Evolutionary conservation across 2,888 invertebrate genomes (phyloP), one percentile per base, ranked within the genome.

Genomic region (Blera fallax): DNA sequence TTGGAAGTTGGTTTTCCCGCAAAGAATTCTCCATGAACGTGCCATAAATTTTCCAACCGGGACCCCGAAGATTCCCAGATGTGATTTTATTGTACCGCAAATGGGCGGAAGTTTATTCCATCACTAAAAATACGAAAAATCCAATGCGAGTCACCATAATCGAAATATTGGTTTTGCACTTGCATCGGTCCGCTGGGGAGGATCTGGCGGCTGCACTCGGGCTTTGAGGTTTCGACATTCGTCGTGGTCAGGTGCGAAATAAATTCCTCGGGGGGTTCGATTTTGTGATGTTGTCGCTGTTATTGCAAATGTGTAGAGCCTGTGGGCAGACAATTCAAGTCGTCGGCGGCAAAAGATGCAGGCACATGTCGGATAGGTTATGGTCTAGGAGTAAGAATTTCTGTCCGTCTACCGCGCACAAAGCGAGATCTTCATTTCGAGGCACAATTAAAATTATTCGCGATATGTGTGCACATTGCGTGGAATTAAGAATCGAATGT

Each of bases 71-170:
- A 87, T 87, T 84, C 84, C 78, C 87, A 82, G 81, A 76, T 79
- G 84, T 87, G 87, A 87, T 87, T 87, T 83, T 87, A 81, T 87
- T 87, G 82, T 85, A 87, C 84, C 87, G 87, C 87, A 87, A 87
- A 81, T 78, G 87, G 87, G 87, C 87, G 87, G 81, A 87, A 87
- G 84, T 87, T 72, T 80, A 40, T 77, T 70, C 76, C 80, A 80
- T 67, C 76, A 60, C 72, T 54, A 73, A 64, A 78, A 77, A 72
- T 43, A 69, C 77, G 60, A 73, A 64, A 74, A 69, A 73, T 74
- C 70, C 69, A 80, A 85, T 77, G 72, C 80, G 77, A 87, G 87
- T 87, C 87, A 82, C 84, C 87, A 87, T 83, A 87, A 87, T 87
- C 83, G 87, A 83, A 79, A 76, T 87, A 83, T 87, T 83, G 83